Evolutionary conservation across 2,888 invertebrate species (phyloP).

Genomic region (Tinea trinotella): DNA sequence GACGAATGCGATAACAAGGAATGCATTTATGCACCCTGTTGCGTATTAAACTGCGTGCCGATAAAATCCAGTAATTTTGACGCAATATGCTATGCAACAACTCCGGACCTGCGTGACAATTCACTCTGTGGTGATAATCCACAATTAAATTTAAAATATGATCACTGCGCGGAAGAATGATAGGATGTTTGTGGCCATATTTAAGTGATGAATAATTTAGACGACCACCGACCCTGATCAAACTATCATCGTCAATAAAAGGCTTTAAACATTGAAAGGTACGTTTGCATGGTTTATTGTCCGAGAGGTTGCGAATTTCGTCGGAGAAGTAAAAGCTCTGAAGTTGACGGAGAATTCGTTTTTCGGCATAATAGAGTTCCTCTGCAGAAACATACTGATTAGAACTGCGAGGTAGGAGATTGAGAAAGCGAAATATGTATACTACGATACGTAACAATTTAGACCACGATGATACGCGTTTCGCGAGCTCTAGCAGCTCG

Average conservation of each 20-base stretch:
- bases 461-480: constrained; percentile 17
- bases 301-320: neutral
- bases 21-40: neutral
- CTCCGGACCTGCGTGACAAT: neutral
- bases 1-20: neutral
- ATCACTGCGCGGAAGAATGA: constrained; percentile 1
- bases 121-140: neutral
- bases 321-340: neutral
- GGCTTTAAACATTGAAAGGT: neutral
- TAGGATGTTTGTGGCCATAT: neutral
- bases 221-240: constrained; percentile 11
- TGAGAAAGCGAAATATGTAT: constrained; percentile 13
- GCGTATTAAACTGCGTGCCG: neutral
- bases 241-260: neutral
- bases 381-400: neutral
- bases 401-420: neutral
- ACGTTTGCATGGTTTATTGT: neutral
- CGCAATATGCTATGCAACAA: neutral
- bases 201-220: neutral
- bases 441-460: constrained; percentile 7
- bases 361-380: neutral
- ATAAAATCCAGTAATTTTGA: neutral
- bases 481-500: neutral
- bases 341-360: neutral
- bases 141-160: constrained; percentile 5